Conservation (phyloP, 1,140 invertebrate genomes). For the Coptotermes formosanus region DNA sequence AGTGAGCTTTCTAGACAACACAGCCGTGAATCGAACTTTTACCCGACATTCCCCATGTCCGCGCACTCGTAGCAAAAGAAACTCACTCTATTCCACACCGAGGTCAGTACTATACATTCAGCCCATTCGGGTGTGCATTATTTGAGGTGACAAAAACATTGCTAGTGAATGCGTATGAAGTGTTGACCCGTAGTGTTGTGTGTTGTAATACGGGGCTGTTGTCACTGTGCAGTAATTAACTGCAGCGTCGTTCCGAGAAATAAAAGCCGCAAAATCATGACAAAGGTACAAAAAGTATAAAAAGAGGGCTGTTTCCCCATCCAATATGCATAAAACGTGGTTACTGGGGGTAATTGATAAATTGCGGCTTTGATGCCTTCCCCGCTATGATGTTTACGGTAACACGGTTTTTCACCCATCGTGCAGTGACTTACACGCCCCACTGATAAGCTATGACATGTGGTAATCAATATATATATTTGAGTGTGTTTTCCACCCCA, state of each 20-base stretch:
- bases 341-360: neutral
- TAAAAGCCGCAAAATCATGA: conserved; percentile 10
- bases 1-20: no score
- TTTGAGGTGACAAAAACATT: neutral
- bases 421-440: neutral
- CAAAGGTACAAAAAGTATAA: neutral
- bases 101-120: neutral
- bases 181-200: neutral
- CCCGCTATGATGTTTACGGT: neutral
- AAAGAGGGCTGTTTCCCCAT: neutral
- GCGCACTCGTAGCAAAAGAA: no score
- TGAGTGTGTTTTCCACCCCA: neutral
- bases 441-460: conserved; percentile 6
- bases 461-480: conserved; percentile 9
- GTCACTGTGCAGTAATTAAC: conserved; percentile 14
- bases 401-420: conserved; percentile 9
- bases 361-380: neutral
- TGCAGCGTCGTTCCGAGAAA: neutral
- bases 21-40: no score
- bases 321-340: conserved; percentile 7
- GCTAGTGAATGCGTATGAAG: neutral
- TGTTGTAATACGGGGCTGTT: neutral
- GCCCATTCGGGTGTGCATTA: neutral
- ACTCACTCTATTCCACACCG: neutral
- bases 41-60: no score